A percentile compares a stretch with the other conserved stretches of the same genome.
Conservation (phyloP, 1,140 invertebrate genomes). For the Drosophila chauvacae region DNA sequence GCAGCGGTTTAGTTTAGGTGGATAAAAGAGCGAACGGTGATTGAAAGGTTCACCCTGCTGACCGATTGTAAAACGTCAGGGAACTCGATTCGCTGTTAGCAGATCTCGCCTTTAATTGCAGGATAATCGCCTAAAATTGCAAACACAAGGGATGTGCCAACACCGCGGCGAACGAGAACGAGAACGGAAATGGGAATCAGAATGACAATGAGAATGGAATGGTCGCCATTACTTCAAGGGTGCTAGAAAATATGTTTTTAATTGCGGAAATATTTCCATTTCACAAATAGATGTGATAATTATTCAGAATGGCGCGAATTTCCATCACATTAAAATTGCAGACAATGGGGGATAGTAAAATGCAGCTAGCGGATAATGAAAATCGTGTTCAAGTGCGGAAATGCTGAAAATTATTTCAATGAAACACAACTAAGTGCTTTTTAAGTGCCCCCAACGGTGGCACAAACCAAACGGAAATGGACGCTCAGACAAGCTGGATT, state of each 20-base stretch:
- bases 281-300: conserved; percentile 75
- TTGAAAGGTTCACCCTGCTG: background rate
- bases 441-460: conserved; percentile 53
- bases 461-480: conserved; percentile 30
- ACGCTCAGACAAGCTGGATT: conserved; percentile 18
- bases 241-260: conserved; percentile 75
- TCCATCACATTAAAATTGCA: conserved; percentile 79
- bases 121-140: conserved; percentile 43
- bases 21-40: background rate
- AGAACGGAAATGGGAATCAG: conserved; percentile 11
- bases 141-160: conserved; percentile 45
- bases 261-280: conserved; percentile 76
- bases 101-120: conserved; percentile 54
- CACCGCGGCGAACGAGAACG: background rate
- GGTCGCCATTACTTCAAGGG: conserved; percentile 62
- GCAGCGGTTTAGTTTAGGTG: background rate
- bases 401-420: conserved; percentile 80
- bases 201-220: conserved; percentile 13
- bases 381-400: conserved; percentile 69
- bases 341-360: conserved; percentile 73
- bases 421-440: conserved; percentile 74
- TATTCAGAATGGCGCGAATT: conserved; percentile 72
- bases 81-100: background rate
- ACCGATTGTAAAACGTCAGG: background rate
- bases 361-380: conserved; percentile 65